Conservation (phyloP, 2,888 invertebrate species). For the Venustoraphidia nigricollis region DNA sequence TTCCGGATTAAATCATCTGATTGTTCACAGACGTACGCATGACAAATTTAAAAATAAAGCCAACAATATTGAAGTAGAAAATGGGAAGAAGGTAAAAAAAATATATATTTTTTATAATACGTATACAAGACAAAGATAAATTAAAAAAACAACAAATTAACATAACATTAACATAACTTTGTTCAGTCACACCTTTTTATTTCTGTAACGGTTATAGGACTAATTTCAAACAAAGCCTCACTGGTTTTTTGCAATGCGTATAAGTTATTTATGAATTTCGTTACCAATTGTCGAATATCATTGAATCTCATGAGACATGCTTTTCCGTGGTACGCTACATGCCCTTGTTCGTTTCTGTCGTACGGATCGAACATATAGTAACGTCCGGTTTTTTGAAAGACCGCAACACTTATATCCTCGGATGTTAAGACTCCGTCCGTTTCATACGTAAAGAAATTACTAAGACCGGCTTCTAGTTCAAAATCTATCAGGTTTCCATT, state of each 20-base stretch:
- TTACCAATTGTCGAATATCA: slow-evolving; percentile 11
- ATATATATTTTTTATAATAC: too few relatives aligned
- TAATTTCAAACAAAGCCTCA: too few relatives aligned
- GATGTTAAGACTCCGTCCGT: slow-evolving; percentile 38
- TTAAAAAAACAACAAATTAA: too few relatives aligned
- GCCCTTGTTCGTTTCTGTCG: slow-evolving; percentile 35
- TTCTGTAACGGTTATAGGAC: too few relatives aligned
- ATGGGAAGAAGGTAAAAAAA: too few relatives aligned
- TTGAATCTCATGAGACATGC: slow-evolving; percentile 17
- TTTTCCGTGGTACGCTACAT: slow-evolving; percentile 11
- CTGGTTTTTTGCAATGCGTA: neutral
- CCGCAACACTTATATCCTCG: slow-evolving; percentile 32
- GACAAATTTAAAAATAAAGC: too few relatives aligned
- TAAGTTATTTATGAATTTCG: slow-evolving; percentile 16
- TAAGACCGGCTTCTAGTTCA: slow-evolving; percentile 25
- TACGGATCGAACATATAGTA: slow-evolving; percentile 47
- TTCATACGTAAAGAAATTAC: slow-evolving; percentile 41
- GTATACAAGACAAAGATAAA: too few relatives aligned
- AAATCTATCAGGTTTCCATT: slow-evolving; percentile 21
- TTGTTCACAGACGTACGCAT: too few relatives aligned
- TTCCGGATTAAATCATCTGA: too few relatives aligned
- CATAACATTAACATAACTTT: too few relatives aligned
- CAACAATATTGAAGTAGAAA: too few relatives aligned
- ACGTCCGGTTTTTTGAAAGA: slow-evolving; percentile 33
- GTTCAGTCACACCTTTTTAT: too few relatives aligned